Evolutionary conservation across 1,140 invertebrate species (phyloP).

Genomic region (Caenorhabditis latens): DNA sequence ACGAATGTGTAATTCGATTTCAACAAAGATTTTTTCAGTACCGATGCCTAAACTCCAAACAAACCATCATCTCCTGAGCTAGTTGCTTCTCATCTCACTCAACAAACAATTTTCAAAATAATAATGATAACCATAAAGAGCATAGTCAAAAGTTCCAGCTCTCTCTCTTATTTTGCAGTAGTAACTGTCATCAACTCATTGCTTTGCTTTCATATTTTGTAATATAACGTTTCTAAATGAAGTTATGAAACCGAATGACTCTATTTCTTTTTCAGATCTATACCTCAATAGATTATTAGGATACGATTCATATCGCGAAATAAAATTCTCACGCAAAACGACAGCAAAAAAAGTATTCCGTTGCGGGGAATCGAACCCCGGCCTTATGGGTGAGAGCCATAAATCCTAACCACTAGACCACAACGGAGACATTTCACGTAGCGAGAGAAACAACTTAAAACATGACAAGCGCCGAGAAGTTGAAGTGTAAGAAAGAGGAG

Average conservation of each 20-base stretch:
- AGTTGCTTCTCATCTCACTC: background rate
- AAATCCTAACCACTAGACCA: constrained; percentile 83
- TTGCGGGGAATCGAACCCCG: constrained; percentile 88
- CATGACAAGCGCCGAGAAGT: background rate
- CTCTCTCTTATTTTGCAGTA: background rate
- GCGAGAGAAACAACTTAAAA: background rate
- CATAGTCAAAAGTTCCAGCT: background rate
- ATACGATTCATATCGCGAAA: too few relatives aligned
- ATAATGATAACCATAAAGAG: constrained; percentile 17
- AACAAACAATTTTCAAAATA: background rate
- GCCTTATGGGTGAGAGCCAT: constrained; percentile 87
- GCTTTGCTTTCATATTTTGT: too few relatives aligned
- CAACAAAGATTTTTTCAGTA: background rate
- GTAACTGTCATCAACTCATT: background rate
- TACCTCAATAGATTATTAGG: too few relatives aligned
- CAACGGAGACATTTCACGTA: constrained; percentile 34
- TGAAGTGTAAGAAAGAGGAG: background rate
- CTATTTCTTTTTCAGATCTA: too few relatives aligned
- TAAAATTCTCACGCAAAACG: too few relatives aligned
- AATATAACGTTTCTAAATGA: too few relatives aligned
- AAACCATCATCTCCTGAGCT: background rate
- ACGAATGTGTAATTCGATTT: too few relatives aligned
- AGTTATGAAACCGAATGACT: too few relatives aligned
- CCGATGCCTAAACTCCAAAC: constrained; percentile 20
- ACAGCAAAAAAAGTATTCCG: constrained; percentile 67